A percentile compares a stretch with the other conserved stretches of the same genome.
These are phyloP conservation scores for Ranitomeya variabilis DNA, from an alignment of 2,113 vertebrate genomes.

Conservation along the genomic window DNA sequence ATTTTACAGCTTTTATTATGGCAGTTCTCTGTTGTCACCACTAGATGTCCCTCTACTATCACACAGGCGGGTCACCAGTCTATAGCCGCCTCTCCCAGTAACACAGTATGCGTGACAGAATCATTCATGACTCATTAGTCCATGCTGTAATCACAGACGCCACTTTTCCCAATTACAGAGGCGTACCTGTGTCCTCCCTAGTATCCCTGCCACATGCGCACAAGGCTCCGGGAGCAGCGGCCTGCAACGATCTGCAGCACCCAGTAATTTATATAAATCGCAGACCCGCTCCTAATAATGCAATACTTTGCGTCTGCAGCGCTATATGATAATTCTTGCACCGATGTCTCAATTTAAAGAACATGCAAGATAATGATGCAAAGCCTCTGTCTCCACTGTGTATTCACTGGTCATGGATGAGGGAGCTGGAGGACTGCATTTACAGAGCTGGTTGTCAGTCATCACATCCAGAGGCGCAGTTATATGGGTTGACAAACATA, in stretches of 20 bases:
- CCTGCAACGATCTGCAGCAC: background rate
- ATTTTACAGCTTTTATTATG: background rate
- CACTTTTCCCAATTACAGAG: conserved; percentile 33
- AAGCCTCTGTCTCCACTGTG: too few relatives aligned
- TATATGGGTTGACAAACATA: too few relatives aligned
- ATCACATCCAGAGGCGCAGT: too few relatives aligned
- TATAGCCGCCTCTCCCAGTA: background rate
- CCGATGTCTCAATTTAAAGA: background rate
- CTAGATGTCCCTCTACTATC: conserved; percentile 16
- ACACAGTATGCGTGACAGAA: background rate
- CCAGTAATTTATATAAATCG: background rate
- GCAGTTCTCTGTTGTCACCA: background rate
- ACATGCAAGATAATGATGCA: background rate
- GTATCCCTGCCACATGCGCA: background rate
- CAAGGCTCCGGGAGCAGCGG: background rate
- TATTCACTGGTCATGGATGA: too few relatives aligned
- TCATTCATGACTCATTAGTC: conserved; percentile 26
- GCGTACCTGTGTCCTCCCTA: conserved; percentile 14
- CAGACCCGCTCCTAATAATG: background rate
- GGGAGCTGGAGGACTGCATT: too few relatives aligned
- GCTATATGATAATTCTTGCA: background rate
- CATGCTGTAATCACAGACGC: conserved; percentile 50
- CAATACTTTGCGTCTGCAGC: background rate
- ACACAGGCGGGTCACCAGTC: conserved; percentile 15
- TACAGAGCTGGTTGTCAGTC: too few relatives aligned